A percentile compares a stretch with the other conserved stretches of the same genome.
phyloP scores from a whole-genome alignment of 2,888 invertebrate genomes.

The Drosophila anomalata region DNA sequence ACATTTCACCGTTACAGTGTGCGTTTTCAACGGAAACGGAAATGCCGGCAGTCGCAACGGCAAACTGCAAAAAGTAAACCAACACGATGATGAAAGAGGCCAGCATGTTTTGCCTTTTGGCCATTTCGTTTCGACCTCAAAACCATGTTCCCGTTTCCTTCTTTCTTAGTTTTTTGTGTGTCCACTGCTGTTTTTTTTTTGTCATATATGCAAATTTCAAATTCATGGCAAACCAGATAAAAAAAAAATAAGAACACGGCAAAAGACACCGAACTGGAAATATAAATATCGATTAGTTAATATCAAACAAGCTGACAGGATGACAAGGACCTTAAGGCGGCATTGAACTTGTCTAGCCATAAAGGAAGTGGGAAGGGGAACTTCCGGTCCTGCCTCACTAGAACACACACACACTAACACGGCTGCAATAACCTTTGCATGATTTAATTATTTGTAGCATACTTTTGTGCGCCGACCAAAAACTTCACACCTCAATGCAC shows the following conservation, averaged over 20 bases:
- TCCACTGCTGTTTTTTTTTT: slow-evolving; percentile 3
- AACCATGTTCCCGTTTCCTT: slow-evolving; percentile 4
- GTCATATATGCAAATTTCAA: slow-evolving; percentile 44
- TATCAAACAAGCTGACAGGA: slow-evolving; percentile 62
- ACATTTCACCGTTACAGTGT: slow-evolving; percentile 11
- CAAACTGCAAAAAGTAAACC: slow-evolving; percentile 24
- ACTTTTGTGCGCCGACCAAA: slow-evolving; percentile 69
- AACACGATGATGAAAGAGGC: slow-evolving; percentile 16
- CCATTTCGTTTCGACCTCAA: slow-evolving; percentile 13
- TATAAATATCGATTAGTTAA: slow-evolving; percentile 77
- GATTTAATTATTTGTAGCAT: slow-evolving; percentile 77
- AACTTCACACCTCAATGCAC: slow-evolving; percentile 76
- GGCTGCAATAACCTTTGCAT: slow-evolving; percentile 65
- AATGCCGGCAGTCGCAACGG: slow-evolving; percentile 52
- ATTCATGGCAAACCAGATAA: slow-evolving; percentile 33
- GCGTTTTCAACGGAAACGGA: slow-evolving; percentile 67
- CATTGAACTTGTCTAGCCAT: slow-evolving; percentile 69
- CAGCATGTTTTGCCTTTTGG: slow-evolving; percentile 19
- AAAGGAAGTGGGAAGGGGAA: slow-evolving; percentile 6
- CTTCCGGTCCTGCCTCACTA: slow-evolving; percentile 9
- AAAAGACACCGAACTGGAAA: slow-evolving; percentile 20
- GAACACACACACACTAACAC: slow-evolving; percentile 1
- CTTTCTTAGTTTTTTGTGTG: slow-evolving; percentile 13
- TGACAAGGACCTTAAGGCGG: slow-evolving; percentile 63
- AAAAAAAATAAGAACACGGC: slow-evolving; percentile 22